These are phyloP conservation scores for Sipha flava DNA, from an alignment of 1,140 invertebrate genomes.

Conservation along the genomic window DNA sequence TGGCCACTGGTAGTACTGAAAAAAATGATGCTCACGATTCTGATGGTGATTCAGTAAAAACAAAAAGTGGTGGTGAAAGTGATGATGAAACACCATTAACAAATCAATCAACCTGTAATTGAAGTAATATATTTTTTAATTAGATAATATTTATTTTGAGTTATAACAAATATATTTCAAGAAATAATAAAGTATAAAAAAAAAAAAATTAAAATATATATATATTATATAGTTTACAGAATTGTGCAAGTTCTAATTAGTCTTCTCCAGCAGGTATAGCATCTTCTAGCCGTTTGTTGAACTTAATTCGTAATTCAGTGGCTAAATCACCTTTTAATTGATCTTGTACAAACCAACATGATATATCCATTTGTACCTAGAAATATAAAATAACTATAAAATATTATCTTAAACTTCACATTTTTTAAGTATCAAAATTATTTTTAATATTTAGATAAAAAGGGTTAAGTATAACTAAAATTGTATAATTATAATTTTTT, in stretches of 20 bases:
- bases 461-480: too few species aligned
- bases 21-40: slow-evolving; percentile 15
- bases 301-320: slow-evolving; percentile 92
- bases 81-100: slow-evolving; percentile 8
- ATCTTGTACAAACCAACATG: slow-evolving; percentile 68
- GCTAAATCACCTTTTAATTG: slow-evolving; percentile 88
- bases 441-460: too few species aligned
- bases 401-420: background rate
- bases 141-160: background rate
- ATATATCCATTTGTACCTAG: slow-evolving; percentile 61
- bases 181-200: background rate
- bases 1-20: slow-evolving; percentile 13
- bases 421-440: background rate
- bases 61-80: slow-evolving; percentile 23
- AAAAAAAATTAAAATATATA: background rate
- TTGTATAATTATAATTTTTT: background rate
- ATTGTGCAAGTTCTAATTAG: slow-evolving; percentile 46
- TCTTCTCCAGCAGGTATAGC: slow-evolving; percentile 96
- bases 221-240: slow-evolving; percentile 14
- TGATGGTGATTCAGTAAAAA: slow-evolving; percentile 24
- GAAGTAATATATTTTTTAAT: background rate
- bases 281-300: slow-evolving; percentile 91
- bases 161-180: background rate
- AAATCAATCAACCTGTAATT: background rate
- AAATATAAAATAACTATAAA: slow-evolving; percentile 32